These are phyloP conservation scores for Diploptera punctata DNA, from an alignment of 2,888 invertebrate species.

Conservation along the genomic window DNA sequence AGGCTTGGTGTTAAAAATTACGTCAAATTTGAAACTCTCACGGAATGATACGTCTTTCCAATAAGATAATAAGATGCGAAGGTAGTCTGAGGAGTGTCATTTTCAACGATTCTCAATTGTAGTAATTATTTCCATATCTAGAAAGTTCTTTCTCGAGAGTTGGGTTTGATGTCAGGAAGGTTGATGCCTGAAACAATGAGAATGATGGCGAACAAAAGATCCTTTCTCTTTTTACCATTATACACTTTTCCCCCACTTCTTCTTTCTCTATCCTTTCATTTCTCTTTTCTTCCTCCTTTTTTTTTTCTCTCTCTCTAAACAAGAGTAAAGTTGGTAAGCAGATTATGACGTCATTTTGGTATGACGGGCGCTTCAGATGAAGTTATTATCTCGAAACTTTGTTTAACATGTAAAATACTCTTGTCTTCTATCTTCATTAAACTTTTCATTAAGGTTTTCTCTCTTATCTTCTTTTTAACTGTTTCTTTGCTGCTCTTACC, in stretches of 20 bases:
- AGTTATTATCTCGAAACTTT: constrained; percentile 30
- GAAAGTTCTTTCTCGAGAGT: neutral
- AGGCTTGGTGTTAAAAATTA: too few species aligned
- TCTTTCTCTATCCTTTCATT: too few species aligned
- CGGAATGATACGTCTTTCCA: too few species aligned
- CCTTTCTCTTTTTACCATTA: constrained; percentile 25
- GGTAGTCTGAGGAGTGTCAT: neutral
- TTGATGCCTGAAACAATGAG: constrained; percentile 10
- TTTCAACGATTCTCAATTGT: neutral
- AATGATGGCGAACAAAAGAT: constrained; percentile 24
- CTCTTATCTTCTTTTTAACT: constrained; percentile 18
- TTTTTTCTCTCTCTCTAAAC: constrained; percentile 2
- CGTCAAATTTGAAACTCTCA: too few species aligned
- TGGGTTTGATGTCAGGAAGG: neutral
- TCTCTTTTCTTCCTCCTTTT: too few species aligned
- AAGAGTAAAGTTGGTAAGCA: constrained; percentile 27
- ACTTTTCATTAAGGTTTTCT: constrained; percentile 32
- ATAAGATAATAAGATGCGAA: too few species aligned
- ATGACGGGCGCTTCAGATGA: constrained; percentile 20
- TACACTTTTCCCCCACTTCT: too few species aligned
- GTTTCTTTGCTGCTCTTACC: too few species aligned
- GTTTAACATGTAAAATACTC: constrained; percentile 27
- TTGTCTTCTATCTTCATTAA: constrained; percentile 32
- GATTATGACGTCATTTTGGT: constrained; percentile 30
- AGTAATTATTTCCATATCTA: constrained; percentile 8